Base-by-base conservation (phyloP, 1,140 invertebrate genomes). In the Achatina immaculata region DNA sequence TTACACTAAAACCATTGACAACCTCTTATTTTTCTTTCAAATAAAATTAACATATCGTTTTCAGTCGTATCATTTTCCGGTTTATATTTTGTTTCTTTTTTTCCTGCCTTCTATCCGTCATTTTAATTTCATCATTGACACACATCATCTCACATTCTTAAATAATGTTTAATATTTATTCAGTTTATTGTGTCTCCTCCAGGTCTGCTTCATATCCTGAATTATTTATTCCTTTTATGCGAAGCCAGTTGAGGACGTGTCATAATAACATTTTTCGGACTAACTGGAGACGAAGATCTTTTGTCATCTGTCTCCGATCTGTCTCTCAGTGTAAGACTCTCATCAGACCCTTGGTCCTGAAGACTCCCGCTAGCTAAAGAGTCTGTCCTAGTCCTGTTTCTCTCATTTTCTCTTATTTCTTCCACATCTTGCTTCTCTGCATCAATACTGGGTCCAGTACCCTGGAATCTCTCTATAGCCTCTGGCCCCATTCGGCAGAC, bases 401-500 rank as follows among this genome's bases (percentile, higher is more conserved):
- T 55, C n/a, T 36, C n/a, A 1, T 55, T 24, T 3, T 14, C 34
- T 16, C 1, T 38, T 2, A 34, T 31, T 14, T 76, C 34, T 19
- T 58, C 55, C 36, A 4, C 21, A 16, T 16, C 42, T 45, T 76
- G 45, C 11, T 74, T 74, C 14, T 58, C 31, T 36, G 48, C 55
- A 28, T 62, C 74, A 58, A 62, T 62, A 34, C 62, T 76, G 14
- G 74, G 55, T 36, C 74, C 74, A 14, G 38, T 31, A 3, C 55
- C 74, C 42, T 76, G 74, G 24, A n/a, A 88, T 73, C 81, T 81
- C 34, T 86, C 85, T 55, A 89, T 88, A 24, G 85, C 85, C 42
- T 78, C 71, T 14, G 89, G 81, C 21, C 91, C 91, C 81, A 87
- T 79, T 66, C 86, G 86, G 72, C 90, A 91, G 21, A 92, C 88